Evolutionary conservation across 1,140 invertebrate genomes (phyloP).

Genomic region (Sinella curviseta): DNA sequence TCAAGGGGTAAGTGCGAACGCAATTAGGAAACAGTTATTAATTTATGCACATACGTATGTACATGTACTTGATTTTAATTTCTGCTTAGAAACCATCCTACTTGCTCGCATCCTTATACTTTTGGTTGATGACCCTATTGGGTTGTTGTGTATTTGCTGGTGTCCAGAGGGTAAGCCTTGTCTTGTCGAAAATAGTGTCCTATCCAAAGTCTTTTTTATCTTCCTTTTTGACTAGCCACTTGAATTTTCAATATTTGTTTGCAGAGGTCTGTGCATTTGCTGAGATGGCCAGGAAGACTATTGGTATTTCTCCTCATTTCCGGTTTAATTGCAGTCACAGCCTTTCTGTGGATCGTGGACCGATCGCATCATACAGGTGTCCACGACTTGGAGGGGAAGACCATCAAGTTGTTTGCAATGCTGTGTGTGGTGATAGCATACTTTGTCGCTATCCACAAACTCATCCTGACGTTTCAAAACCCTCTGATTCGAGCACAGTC

Average conservation of each 20-base stretch:
- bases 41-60: not conserved
- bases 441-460: slow-evolving; percentile 28
- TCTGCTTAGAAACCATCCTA: slow-evolving; percentile 1
- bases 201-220: not conserved
- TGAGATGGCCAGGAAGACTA: slow-evolving; percentile 32
- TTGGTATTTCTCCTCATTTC: slow-evolving; percentile 29
- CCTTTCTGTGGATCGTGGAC: slow-evolving; percentile 36
- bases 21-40: not conserved
- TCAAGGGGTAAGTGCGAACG: not conserved
- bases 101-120: slow-evolving; percentile 14
- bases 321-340: slow-evolving; percentile 24
- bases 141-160: slow-evolving; percentile 34
- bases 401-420: slow-evolving; percentile 22
- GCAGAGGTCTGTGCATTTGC: slow-evolving; percentile 24
- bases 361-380: slow-evolving; percentile 20
- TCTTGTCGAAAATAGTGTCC: too few relatives aligned
- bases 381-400: slow-evolving; percentile 22
- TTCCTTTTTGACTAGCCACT: not conserved
- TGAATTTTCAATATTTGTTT: not conserved
- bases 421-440: slow-evolving; percentile 23
- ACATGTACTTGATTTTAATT: not conserved
- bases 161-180: slow-evolving; percentile 25
- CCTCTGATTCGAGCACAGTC: not conserved
- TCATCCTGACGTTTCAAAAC: slow-evolving; percentile 25
- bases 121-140: slow-evolving; percentile 28